These are phyloP conservation scores for Hiodon alosoides DNA, from an alignment of 2,113 vertebrate genomes.

Conservation along the genomic window DNA sequence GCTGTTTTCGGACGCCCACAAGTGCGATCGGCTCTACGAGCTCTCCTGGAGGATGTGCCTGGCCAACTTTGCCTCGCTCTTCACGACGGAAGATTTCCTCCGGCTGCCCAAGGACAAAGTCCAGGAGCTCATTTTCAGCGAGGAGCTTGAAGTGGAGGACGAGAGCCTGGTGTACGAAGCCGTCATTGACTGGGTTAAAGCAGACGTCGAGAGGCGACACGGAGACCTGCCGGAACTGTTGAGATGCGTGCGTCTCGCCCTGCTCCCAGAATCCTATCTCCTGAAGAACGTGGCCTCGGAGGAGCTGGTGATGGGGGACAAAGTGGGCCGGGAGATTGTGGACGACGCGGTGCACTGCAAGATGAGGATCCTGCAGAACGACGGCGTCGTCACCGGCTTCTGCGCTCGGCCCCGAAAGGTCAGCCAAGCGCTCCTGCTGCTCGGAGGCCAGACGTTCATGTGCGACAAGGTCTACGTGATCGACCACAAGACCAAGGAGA, in stretches of 20 bases:
- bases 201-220: constrained; percentile 58
- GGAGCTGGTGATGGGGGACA: constrained; percentile 70
- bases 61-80: constrained; percentile 66
- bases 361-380: constrained; percentile 75
- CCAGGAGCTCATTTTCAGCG: constrained; percentile 71
- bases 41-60: constrained; percentile 75
- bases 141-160: constrained; percentile 76
- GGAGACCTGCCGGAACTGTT: constrained; percentile 65
- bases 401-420: constrained; percentile 73
- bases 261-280: constrained; percentile 69
- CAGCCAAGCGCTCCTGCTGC: constrained; percentile 71
- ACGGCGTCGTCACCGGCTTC: constrained; percentile 72
- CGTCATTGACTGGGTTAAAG: constrained; percentile 74
- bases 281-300: constrained; percentile 65
- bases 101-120: constrained; percentile 70
- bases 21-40: constrained; percentile 70
- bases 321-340: constrained; percentile 69
- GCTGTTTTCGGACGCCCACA: constrained; percentile 73
- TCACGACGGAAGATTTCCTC: constrained; percentile 69
- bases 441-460: constrained; percentile 77
- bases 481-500: constrained; percentile 73
- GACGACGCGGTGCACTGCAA: constrained; percentile 73
- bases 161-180: constrained; percentile 75
- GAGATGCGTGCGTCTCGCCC: constrained; percentile 68
- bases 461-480: constrained; percentile 79